Evolutionary conservation across 2,113 vertebrate genomes (phyloP).

Genomic region (cattle (Bos taurus)): DNA sequence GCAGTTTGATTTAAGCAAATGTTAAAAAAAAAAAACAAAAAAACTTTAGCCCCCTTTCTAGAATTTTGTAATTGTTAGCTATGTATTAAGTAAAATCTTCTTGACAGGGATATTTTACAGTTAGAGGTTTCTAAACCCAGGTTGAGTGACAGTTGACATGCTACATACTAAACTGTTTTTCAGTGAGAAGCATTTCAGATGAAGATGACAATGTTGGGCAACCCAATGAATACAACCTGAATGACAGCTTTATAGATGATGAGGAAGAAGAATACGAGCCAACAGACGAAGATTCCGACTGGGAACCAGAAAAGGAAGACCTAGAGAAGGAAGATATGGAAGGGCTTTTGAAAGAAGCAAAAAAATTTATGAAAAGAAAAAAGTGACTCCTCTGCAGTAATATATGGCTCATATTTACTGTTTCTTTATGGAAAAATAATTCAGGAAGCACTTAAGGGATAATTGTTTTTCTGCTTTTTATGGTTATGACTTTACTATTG

Average conservation of each 20-base stretch:
- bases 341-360: constrained; percentile 76
- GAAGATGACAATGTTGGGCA: constrained; percentile 40
- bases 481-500: constrained; percentile 18
- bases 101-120: background rate
- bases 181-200: constrained; percentile 66
- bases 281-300: constrained; percentile 85
- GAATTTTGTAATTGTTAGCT: background rate
- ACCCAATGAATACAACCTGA: constrained; percentile 68
- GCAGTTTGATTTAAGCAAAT: background rate
- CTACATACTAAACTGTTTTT: background rate
- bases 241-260: constrained; percentile 78
- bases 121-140: background rate
- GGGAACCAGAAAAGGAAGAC: constrained; percentile 81
- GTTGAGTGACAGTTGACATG: background rate
- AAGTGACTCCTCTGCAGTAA: constrained; percentile 61
- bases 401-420: background rate
- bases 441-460: background rate
- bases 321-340: constrained; percentile 77
- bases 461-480: constrained; percentile 4
- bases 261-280: constrained; percentile 80
- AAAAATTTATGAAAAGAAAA: constrained; percentile 75
- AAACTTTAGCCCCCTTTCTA: background rate
- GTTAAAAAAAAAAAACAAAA: background rate
- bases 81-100: background rate
- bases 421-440: background rate